A percentile compares a stretch with the other conserved stretches of the same genome.
Conservation (phyloP, 1,140 invertebrate genomes). For the Orchestia grillus region DNA sequence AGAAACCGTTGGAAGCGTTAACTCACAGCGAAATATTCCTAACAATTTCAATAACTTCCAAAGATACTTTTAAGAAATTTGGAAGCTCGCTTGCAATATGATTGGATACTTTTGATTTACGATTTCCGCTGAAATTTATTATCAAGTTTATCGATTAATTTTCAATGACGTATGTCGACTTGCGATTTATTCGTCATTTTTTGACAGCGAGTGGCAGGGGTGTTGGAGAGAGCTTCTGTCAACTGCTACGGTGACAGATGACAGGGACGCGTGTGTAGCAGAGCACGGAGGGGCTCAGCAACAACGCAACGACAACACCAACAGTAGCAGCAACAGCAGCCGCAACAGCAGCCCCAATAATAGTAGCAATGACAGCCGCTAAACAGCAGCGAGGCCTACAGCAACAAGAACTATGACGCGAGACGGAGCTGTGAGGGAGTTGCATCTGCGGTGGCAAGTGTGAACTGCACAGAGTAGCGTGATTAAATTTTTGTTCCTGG, state of each 20-base stretch:
- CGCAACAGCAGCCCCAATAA: neutral
- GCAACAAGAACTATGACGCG: neutral
- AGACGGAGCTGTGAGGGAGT: neutral
- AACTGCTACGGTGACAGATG: constrained; percentile 39
- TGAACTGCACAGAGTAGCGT: too few species aligned
- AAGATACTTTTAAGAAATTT: neutral
- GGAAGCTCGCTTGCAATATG: neutral
- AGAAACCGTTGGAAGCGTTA: too few species aligned
- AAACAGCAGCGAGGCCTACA: neutral
- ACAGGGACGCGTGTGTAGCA: neutral
- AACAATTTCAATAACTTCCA: neutral
- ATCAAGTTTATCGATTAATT: neutral
- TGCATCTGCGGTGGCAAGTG: neutral
- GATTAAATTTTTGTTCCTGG: too few species aligned
- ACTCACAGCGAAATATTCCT: neutral
- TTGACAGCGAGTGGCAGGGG: neutral
- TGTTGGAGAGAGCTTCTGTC: constrained; percentile 24
- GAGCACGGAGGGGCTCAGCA: neutral
- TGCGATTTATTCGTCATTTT: constrained; percentile 23
- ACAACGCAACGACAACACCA: constrained; percentile 10
- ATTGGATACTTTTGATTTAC: neutral
- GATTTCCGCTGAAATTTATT: neutral
- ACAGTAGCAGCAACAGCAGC: neutral
- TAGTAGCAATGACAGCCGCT: neutral
- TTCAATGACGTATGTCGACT: neutral